A percentile compares a stretch with the other conserved stretches of the same genome.
Conservation (phyloP, 2,797 vertebrate species). For the Crotalus adamanteus region DNA sequence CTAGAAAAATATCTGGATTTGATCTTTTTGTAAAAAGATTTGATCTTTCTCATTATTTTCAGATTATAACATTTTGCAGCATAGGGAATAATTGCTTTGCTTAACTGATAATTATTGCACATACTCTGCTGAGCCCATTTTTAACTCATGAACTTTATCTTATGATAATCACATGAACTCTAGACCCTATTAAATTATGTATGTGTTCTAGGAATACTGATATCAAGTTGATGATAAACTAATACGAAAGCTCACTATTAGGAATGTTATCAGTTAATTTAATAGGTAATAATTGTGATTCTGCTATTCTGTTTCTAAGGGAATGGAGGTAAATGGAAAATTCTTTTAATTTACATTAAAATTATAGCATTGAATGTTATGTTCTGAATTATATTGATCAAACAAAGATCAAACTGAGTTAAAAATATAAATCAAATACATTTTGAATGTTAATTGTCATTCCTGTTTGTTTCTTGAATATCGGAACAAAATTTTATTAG, state of each 20-base stretch:
- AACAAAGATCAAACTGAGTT: not conserved
- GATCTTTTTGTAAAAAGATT: not conserved
- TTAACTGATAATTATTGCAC: not conserved
- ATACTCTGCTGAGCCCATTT: not conserved
- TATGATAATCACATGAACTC: slow-evolving; percentile 21
- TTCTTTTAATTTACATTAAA: not conserved
- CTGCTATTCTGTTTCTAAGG: not conserved
- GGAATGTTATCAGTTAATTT: not conserved
- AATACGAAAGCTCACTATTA: not conserved
- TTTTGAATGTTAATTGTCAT: not conserved
- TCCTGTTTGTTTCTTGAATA: not conserved
- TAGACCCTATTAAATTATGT: slow-evolving; percentile 9
- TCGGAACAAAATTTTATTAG: not conserved
- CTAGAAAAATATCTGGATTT: not conserved
- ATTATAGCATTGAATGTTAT: not conserved
- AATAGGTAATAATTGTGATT: not conserved
- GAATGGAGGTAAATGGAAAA: not conserved
- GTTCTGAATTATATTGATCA: not conserved
- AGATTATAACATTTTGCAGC: not conserved
- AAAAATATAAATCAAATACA: not conserved
- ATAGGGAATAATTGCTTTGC: not conserved
- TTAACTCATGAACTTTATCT: slow-evolving; percentile 2
- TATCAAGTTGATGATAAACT: not conserved
- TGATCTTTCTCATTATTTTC: not conserved
- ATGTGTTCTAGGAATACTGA: not conserved